Percentiles rank a stretch among this genome's conserved stretches.
These are phyloP conservation scores for Apostichopus californicus DNA, from an alignment of 35 echinoderm and acorn worm genomes.

Conservation along the genomic window DNA sequence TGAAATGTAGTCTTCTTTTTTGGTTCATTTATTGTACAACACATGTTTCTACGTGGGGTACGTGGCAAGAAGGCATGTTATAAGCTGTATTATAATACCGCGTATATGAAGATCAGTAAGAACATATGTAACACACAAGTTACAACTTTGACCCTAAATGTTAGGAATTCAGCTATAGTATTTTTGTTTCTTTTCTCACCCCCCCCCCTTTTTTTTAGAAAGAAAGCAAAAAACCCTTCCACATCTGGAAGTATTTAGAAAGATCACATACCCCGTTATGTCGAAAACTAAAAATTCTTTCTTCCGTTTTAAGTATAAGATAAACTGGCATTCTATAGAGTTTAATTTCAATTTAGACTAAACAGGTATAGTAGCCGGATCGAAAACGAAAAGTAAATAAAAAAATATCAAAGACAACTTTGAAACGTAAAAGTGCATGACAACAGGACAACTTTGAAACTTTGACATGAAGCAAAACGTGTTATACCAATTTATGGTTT, in stretches of 20 bases:
- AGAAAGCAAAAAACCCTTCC: not conserved
- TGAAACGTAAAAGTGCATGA: too few species aligned
- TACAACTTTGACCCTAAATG: not conserved
- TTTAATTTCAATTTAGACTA: not conserved
- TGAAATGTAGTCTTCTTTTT: too few species aligned
- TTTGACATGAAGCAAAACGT: too few species aligned
- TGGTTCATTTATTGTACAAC: too few species aligned
- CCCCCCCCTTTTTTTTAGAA: not conserved
- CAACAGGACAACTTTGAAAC: too few species aligned
- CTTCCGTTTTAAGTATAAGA: not conserved
- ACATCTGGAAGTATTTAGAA: conserved; percentile 1
- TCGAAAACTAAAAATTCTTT: not conserved
- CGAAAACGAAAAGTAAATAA: too few species aligned
- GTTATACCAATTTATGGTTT: too few species aligned
- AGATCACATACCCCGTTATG: not conserved
- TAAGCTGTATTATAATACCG: too few species aligned
- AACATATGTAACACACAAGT: not conserved
- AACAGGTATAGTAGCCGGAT: not conserved
- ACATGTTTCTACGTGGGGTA: too few species aligned
- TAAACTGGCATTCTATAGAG: not conserved
- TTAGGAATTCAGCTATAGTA: not conserved
- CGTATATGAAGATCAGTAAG: not conserved
- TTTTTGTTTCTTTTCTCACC: too few species aligned
- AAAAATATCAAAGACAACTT: too few species aligned
- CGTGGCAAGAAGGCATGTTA: too few species aligned